These are phyloP conservation scores for Ammodytes marinus DNA, from an alignment of 2,113 vertebrate genomes.

Conservation along the genomic window DNA sequence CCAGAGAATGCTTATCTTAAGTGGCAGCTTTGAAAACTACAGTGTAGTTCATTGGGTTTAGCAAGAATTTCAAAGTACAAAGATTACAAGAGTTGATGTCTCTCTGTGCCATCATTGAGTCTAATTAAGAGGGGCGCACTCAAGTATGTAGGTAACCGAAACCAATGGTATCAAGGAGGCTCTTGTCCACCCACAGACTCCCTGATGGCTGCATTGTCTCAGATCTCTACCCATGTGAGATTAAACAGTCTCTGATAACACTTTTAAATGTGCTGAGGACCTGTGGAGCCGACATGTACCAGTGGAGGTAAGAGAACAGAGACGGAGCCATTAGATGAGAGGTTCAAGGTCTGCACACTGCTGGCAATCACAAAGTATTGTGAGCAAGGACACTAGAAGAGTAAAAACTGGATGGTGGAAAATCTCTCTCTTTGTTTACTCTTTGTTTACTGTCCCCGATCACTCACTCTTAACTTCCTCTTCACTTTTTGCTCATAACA, in stretches of 20 bases:
- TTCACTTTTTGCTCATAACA: neutral
- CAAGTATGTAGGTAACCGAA: neutral
- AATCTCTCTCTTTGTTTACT: neutral
- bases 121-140: constrained; percentile 44
- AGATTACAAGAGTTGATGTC: neutral
- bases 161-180: constrained; percentile 30
- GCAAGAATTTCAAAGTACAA: constrained; percentile 17
- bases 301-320: neutral
- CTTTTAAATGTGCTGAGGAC: constrained; percentile 13
- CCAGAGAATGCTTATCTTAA: neutral
- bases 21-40: neutral
- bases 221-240: neutral
- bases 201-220: constrained; percentile 10
- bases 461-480: neutral
- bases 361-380: constrained; percentile 1
- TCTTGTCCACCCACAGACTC: constrained; percentile 35
- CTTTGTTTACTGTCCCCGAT: neutral
- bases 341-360: neutral
- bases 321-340: neutral
- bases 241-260: constrained; percentile 30
- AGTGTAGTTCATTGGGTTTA: neutral
- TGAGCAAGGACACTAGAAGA: neutral
- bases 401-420: neutral
- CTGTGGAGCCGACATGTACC: neutral
- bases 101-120: constrained; percentile 17